phyloP scores from a whole-genome alignment of 2,888 invertebrate genomes.

The Alsophila aescularia region DNA sequence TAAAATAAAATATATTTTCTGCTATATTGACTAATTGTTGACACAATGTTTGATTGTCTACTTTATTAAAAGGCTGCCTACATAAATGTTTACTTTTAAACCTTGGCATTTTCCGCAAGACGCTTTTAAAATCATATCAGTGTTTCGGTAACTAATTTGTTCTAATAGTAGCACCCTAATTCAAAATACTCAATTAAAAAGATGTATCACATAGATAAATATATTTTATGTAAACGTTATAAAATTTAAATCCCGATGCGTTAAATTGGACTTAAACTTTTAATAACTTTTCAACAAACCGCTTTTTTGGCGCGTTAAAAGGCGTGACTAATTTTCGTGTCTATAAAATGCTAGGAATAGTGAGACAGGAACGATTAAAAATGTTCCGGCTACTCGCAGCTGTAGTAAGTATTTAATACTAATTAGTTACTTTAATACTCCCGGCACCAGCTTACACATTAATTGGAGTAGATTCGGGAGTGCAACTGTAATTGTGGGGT shows the following conservation, averaged over 20 bases:
- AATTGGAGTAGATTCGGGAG: conserved; percentile 30
- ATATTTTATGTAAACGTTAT: conserved; percentile 33
- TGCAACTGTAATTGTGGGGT: conserved; percentile 25
- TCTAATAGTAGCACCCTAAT: conserved; percentile 7
- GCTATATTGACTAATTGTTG: conserved; percentile 56
- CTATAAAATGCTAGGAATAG: conserved; percentile 37
- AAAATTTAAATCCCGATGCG: conserved; percentile 38
- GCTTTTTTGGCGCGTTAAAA: conserved; percentile 36
- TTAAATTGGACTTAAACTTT: conserved; percentile 37
- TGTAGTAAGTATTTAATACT: conserved; percentile 31
- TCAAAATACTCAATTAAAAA: conserved; percentile 27
- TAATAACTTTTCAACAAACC: conserved; percentile 32
- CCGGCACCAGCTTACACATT: conserved; percentile 26
- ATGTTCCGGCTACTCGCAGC: conserved; percentile 28
- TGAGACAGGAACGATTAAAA: conserved; percentile 26
- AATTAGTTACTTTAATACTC: conserved; percentile 35
- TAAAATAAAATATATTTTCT: conserved; percentile 67
- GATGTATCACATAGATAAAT: conserved; percentile 28
- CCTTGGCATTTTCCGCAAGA: conserved; percentile 21
- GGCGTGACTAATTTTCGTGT: conserved; percentile 35
- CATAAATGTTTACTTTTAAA: conserved; percentile 14
- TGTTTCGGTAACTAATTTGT: not conserved
- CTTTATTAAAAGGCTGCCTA: conserved; percentile 36
- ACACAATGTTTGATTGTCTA: conserved; percentile 51
- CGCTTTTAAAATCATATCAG: not conserved